Percentiles rank a stretch among this genome's conserved stretches.
These are phyloP conservation scores for Turdus rufiventris DNA, from an alignment of 2,113 vertebrate genomes.

Conservation along the genomic window DNA sequence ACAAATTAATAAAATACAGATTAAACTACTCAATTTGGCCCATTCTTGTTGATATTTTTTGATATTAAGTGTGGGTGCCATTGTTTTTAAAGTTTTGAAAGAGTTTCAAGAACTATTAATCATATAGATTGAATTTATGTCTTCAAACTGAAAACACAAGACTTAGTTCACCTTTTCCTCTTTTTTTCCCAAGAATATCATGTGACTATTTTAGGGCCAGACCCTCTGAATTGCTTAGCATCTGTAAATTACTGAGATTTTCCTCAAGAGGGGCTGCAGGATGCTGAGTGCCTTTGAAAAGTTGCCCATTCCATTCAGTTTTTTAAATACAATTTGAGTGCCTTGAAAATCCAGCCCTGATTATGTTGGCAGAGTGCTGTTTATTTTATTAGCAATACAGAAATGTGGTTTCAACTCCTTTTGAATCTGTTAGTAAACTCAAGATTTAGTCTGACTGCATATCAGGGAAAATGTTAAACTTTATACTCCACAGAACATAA, in stretches of 20 bases:
- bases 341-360: neutral
- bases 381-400: neutral
- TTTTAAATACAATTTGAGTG: neutral
- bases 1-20: neutral
- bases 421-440: slow-evolving; percentile 10
- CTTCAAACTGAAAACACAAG: neutral
- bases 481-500: neutral
- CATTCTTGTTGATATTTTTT: neutral
- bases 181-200: neutral
- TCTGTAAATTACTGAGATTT: neutral
- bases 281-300: neutral
- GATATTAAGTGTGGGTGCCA: neutral
- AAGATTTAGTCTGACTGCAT: neutral
- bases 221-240: neutral
- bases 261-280: neutral
- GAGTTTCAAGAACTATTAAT: neutral
- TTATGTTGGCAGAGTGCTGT: neutral
- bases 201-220: neutral
- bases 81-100: neutral
- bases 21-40: neutral
- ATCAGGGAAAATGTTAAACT: neutral
- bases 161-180: neutral
- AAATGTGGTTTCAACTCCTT: slow-evolving; percentile 14
- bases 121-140: neutral
- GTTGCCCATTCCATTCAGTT: neutral